Percentiles rank a stretch among this genome's conserved stretches.
phyloP scores from a whole-genome alignment of 2,797 vertebrate genomes.

The Onychomys leucogaster region DNA sequence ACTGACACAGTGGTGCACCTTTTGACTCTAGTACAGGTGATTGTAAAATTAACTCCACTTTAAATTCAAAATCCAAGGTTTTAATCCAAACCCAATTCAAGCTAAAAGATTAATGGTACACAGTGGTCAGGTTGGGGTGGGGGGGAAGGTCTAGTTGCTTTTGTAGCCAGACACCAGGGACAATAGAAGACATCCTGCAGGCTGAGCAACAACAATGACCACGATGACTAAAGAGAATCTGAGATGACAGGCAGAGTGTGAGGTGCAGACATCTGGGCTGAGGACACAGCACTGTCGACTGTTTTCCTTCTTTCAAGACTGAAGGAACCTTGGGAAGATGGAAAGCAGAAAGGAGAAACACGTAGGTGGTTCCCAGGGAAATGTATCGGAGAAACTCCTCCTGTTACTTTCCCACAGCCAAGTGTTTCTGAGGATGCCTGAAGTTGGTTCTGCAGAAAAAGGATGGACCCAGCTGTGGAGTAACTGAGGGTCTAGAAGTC shows the following conservation, averaged over 20 bases:
- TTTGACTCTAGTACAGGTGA: neutral
- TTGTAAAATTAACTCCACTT: neutral
- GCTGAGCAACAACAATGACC: no score
- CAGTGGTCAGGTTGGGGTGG: neutral
- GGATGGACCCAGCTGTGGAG: no score
- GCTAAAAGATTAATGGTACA: neutral
- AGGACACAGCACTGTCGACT: neutral
- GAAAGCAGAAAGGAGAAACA: neutral
- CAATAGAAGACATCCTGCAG: neutral
- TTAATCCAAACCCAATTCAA: neutral
- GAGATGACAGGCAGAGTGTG: neutral
- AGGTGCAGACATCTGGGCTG: neutral
- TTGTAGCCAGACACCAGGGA: no score
- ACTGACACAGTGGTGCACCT: neutral
- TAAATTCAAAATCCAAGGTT: neutral
- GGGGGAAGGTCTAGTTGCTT: neutral
- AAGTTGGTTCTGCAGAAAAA: neutral
- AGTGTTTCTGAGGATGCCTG: neutral
- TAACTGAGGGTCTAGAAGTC: neutral
- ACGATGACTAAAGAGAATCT: neutral
- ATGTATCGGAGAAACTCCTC: neutral
- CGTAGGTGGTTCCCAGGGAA: neutral
- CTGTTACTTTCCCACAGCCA: neutral
- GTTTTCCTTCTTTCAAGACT: neutral
- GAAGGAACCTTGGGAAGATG: neutral